Base-by-base conservation (phyloP, 1,140 invertebrate species). In the Brachionus manjavacas region DNA sequence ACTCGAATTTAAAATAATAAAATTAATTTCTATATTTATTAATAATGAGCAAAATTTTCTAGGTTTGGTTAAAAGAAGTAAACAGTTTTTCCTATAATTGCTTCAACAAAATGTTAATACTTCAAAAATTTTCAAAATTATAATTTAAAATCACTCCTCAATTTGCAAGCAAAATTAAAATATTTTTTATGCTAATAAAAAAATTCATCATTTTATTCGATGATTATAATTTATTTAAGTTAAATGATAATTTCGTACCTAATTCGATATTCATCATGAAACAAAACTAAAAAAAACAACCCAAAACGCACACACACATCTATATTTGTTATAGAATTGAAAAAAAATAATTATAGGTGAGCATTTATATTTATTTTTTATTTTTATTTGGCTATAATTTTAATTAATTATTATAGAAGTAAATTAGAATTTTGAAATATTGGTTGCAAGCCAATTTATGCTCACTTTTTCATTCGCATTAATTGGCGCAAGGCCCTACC, bases 381-480 rank as follows among this genome's bases (percentile, higher is more conserved):
- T 28, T 72, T 72, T 72, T 72, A 35, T 72, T 72, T 72, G 20
- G 39, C 16, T 39, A 72, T 41, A 72, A 41, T 72, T 72, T 41
- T 16, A 39, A 39, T 72, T 41, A 39, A 39, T 20, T 39, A 72
- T 72, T n/a, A 39, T 16, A 72, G 20, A 41, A 39, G 1, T 16
- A 72, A 43, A 72, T 72, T 72, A 41, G 16, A 72, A 72, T 39
- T 39, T 72, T 72, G 35, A 20, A 39, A n/a, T 39, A 39, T 72
- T 72, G 68, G 68, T 72, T 72, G 35, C 68, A 72, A 72, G 68
- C 68, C 68, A 72, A 72, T 20, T 72, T 41, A 72, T 39, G 28
- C 14, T 72, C 16, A 41, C 9, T 72, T 72, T 72, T 41, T 41
- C 9, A 3, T 41, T 41, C 12, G 14, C 43, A 41, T 72, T 68